Evolutionary conservation across 2,888 invertebrate species (phyloP).

Genomic region (Harpalus rubripes): DNA sequence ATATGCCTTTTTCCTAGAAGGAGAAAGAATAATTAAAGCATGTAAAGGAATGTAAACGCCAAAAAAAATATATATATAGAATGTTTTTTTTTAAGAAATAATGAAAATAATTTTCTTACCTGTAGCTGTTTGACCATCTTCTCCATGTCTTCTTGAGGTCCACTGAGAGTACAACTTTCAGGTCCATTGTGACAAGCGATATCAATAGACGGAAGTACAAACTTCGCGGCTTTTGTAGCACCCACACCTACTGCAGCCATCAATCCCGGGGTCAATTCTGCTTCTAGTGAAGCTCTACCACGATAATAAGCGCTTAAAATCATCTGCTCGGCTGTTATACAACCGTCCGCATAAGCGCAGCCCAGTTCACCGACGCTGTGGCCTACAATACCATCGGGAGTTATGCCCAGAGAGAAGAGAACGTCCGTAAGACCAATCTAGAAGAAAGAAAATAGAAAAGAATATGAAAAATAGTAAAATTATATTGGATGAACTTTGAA

Average conservation of each 20-base stretch:
- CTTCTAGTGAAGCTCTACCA: conserved; percentile 87
- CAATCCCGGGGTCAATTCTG: conserved; percentile 85
- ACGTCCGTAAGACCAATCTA: conserved; percentile 84
- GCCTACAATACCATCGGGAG: conserved; percentile 87
- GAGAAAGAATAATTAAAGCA: neutral
- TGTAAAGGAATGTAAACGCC: no score
- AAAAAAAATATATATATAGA: neutral
- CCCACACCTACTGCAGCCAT: conserved; percentile 92
- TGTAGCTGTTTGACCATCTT: conserved; percentile 81
- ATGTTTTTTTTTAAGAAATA: neutral
- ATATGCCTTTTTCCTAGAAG: conserved; percentile 83
- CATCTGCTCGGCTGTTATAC: conserved; percentile 92
- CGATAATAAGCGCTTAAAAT: conserved; percentile 91
- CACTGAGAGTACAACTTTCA: conserved; percentile 89
- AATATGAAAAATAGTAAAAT: no score
- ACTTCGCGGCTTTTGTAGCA: conserved; percentile 79
- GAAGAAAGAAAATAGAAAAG: neutral
- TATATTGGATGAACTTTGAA: no score
- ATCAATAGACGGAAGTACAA: conserved; percentile 85
- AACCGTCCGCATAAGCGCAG: conserved; percentile 96
- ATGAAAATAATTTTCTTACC: no score
- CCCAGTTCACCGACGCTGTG: conserved; percentile 97
- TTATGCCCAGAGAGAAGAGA: conserved; percentile 80
- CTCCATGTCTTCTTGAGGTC: conserved; percentile 83
- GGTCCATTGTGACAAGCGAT: conserved; percentile 90